Conservation (phyloP, 2,888 invertebrate genomes). For the Camptogramma bilineatum region DNA sequence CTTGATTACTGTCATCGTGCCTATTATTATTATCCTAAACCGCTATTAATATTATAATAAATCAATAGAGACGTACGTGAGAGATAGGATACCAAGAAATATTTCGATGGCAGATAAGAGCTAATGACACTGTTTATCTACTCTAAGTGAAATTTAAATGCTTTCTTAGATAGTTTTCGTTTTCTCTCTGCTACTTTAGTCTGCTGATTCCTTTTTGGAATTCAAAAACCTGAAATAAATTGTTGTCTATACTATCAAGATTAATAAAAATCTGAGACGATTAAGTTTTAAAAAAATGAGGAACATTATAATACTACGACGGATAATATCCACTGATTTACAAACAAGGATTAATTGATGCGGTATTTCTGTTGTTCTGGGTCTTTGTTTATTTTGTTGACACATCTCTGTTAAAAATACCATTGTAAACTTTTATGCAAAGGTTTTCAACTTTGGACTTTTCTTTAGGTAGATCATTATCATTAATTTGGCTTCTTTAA, state of each 20-base stretch:
- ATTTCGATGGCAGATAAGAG: slow-evolving; percentile 38
- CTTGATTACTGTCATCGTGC: no score
- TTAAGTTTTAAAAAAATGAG: no score
- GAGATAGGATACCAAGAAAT: slow-evolving; percentile 34
- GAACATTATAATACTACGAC: no score
- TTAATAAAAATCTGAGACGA: no score
- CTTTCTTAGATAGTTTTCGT: background rate
- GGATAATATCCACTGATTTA: no score
- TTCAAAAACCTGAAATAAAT: background rate
- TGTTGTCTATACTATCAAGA: background rate
- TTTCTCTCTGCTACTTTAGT: background rate
- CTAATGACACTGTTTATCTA: slow-evolving; percentile 35
- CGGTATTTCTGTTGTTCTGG: background rate
- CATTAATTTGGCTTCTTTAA: background rate
- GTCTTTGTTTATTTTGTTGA: background rate
- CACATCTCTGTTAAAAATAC: background rate
- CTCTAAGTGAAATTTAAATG: slow-evolving; percentile 7
- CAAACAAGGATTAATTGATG: no score
- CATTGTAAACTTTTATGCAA: background rate
- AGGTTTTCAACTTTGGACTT: background rate
- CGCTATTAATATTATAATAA: slow-evolving; percentile 30
- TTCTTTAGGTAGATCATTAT: no score
- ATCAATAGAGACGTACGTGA: slow-evolving; percentile 33
- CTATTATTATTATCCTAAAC: slow-evolving; percentile 16
- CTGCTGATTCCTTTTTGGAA: background rate